Evolutionary conservation across 2,888 invertebrate genomes (phyloP), one percentile per base, ranked within the genome.

Genomic region (Molanna angustata): DNA sequence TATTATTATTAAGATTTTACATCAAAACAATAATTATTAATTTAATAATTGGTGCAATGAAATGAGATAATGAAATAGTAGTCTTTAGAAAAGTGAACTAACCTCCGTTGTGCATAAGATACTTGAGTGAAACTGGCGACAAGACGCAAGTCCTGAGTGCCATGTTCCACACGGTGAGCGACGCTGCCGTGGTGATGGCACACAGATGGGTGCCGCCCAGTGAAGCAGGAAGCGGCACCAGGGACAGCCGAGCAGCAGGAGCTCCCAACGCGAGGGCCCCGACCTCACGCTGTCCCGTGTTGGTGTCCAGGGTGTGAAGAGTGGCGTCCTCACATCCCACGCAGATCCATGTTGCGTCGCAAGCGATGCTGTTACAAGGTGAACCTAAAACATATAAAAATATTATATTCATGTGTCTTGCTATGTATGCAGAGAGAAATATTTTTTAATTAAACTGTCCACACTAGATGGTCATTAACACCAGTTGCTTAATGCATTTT

Each of bases 251-350:
- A 4, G 58, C 60, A 0, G 74, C 74, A 35, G 67, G 70, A 0
- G 75, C 76, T 48, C 80, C 75, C 16, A 85, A 69, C 9, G 80
- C 68, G 31, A 85, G 64, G 9, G 80, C 74, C 0, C 83, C 82
- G 31, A 78, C 65, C 1, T 78, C 63, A 58, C 75, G 69, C 1
- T 67, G 67, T 1, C 79, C 74, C 4, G 70, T 71, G 46, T 66
- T 66, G 11, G 83, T 76, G 27, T 75, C 69, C 68, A 85, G 83
- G 27, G 81, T 74, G 67, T 85, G 84, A 61, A 89, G 72, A 40
- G 82, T 77, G 40, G 80, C 75, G 73, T 90, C 88, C 56, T 82
- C 82, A 69, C 88, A 86, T 58, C 83, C 76, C 44, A 80, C 82
- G 63, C 81, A 78, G 43, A 81, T 74, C 64, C 83, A 74, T 60